phyloP scores from a whole-genome alignment of 2,113 vertebrate species.

The Tenrec ecaudatus region DNA sequence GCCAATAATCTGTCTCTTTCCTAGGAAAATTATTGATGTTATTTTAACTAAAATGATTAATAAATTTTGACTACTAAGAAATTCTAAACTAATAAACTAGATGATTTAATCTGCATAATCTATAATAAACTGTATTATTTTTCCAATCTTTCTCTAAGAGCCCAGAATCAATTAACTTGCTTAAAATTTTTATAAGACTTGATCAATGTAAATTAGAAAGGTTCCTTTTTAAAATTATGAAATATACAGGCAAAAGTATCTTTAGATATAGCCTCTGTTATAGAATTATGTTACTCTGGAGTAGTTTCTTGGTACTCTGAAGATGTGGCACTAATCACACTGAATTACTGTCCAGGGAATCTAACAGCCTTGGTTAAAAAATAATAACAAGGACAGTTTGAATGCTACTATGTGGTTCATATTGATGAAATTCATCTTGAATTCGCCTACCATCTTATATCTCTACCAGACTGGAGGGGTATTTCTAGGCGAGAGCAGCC shows the following conservation, averaged over 20 bases:
- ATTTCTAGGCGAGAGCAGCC: conserved; percentile 2
- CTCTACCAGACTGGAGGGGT: not conserved
- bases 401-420: conserved; percentile 40
- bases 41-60: conserved; percentile 26
- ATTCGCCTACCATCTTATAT: not conserved
- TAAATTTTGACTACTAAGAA: conserved; percentile 17
- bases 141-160: conserved; percentile 11
- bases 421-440: conserved; percentile 23
- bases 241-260: not conserved
- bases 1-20: not conserved
- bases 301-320: conserved; percentile 39
- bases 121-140: conserved; percentile 26
- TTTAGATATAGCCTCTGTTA: conserved; percentile 42
- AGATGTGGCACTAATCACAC: not conserved
- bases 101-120: too few species aligned
- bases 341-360: not conserved
- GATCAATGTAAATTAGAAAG: conserved; percentile 10
- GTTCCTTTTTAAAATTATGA: conserved; percentile 35
- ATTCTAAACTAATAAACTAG: conserved; percentile 40
- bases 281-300: conserved; percentile 42
- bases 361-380: conserved; percentile 29
- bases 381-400: not conserved
- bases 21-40: conserved; percentile 11
- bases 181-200: conserved; percentile 24
- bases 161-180: conserved; percentile 18